phyloP scores from a whole-genome alignment of 2,113 vertebrate genomes.

The Serinus canaria region DNA sequence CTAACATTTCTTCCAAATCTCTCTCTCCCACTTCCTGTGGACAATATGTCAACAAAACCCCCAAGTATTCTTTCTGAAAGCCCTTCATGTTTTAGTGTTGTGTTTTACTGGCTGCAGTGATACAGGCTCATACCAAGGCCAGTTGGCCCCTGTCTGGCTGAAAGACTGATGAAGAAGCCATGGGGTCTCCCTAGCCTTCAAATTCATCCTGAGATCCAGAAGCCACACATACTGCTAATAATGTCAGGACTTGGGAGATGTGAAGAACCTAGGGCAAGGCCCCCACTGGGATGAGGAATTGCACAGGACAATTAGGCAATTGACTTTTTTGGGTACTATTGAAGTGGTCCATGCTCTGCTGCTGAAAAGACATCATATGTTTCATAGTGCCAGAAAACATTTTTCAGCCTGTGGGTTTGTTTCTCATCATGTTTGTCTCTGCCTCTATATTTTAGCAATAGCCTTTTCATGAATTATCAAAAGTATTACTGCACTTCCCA shows the following conservation, averaged over 20 bases:
- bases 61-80: background rate
- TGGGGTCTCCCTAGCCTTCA: background rate
- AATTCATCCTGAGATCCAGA: background rate
- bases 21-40: conserved; percentile 24
- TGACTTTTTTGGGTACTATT: background rate
- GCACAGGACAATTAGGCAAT: background rate
- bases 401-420: background rate
- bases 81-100: background rate
- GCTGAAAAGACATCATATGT: background rate
- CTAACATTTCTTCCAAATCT: conserved; percentile 17
- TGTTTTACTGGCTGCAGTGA: background rate
- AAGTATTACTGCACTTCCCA: background rate
- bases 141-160: background rate
- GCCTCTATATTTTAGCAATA: background rate
- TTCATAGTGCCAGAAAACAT: background rate
- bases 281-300: background rate
- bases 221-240: background rate
- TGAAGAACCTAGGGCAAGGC: background rate
- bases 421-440: background rate
- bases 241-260: background rate
- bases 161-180: background rate
- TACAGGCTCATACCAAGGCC: background rate
- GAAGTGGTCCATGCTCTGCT: background rate
- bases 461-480: background rate
- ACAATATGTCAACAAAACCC: background rate